Evolutionary conservation across 2,797 vertebrate genomes (phyloP).

Genomic region (Neostethus bicornis): DNA sequence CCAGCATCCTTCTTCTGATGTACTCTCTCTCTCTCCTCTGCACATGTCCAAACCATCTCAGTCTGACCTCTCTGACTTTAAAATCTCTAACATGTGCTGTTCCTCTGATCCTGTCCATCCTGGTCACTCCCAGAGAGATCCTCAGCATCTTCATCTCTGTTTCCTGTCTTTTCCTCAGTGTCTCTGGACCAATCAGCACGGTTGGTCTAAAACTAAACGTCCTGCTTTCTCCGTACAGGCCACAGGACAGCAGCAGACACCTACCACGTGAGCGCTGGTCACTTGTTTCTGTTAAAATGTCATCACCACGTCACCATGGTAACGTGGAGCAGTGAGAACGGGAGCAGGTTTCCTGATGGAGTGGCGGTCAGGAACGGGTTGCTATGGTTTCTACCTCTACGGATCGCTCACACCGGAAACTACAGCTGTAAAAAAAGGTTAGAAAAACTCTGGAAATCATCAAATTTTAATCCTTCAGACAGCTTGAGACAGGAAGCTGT

Average conservation of each 20-base stretch:
- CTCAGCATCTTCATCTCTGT: too few relatives aligned
- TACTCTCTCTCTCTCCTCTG: too few relatives aligned
- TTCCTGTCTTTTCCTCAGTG: too few relatives aligned
- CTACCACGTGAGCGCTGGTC: constrained; percentile 50
- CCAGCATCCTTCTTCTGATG: too few relatives aligned
- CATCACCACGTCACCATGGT: constrained; percentile 9
- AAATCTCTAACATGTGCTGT: too few relatives aligned
- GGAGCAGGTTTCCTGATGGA: constrained; percentile 31
- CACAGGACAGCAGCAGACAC: constrained; percentile 33
- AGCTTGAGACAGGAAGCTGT: too few relatives aligned
- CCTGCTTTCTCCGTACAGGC: constrained; percentile 35
- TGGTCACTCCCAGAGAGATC: too few relatives aligned
- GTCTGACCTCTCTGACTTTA: too few relatives aligned
- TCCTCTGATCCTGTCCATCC: too few relatives aligned
- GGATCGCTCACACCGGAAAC: constrained; percentile 59
- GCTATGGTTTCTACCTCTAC: constrained; percentile 73
- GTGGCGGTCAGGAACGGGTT: constrained; percentile 40
- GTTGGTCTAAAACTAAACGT: neutral
- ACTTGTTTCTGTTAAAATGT: constrained; percentile 64
- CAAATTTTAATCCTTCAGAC: too few relatives aligned
- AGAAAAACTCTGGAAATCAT: neutral
- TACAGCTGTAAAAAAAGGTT: constrained; percentile 77
- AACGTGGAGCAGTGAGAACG: constrained; percentile 59
- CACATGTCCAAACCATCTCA: too few relatives aligned
- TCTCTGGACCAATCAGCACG: too few relatives aligned